A percentile compares a stretch with the other conserved stretches of the same genome.
phyloP scores from a whole-genome alignment of 53 echinoderm and acorn worm genomes.

The Apostichopus leukothele region DNA sequence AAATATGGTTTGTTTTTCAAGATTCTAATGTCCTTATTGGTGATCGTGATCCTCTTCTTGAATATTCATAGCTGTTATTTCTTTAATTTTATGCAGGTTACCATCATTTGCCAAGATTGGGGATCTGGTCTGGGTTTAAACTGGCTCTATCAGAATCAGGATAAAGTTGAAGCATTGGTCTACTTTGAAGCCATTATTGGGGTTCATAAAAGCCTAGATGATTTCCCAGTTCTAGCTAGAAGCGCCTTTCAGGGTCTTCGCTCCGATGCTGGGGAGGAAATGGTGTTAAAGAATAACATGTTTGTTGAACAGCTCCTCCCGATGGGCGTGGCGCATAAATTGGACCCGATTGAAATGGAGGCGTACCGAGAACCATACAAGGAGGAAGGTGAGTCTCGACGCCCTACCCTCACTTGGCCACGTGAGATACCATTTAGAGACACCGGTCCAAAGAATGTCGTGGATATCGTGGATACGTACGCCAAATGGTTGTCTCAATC shows the following conservation, averaged over 20 bases:
- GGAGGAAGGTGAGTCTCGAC: conserved; percentile 72
- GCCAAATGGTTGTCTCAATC: conserved; percentile 61
- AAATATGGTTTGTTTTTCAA: no score
- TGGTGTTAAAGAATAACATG: conserved; percentile 78
- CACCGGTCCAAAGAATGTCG: conserved; percentile 84
- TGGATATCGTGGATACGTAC: conserved; percentile 66
- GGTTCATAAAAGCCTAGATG: conserved; percentile 59
- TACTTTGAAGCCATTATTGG: conserved; percentile 62
- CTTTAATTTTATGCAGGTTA: conserved; percentile 25
- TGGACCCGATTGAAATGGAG: conserved; percentile 75
- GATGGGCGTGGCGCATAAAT: conserved; percentile 57
- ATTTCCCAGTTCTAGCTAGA: conserved; percentile 67
- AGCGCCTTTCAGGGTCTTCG: conserved; percentile 65
- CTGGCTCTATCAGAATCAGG: conserved; percentile 76
- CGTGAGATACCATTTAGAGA: conserved; percentile 74
- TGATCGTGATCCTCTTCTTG: no score
- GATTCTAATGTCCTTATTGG: no score
- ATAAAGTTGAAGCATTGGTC: conserved; percentile 64
- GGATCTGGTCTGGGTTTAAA: conserved; percentile 82
- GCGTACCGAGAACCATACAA: conserved; percentile 77
- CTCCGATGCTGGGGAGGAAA: conserved; percentile 73
- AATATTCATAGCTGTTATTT: no score
- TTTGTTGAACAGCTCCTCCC: conserved; percentile 82
- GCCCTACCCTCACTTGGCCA: conserved; percentile 94
- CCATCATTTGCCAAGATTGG: conserved; percentile 77